Percentiles rank a stretch among this genome's conserved stretches.
These are phyloP conservation scores for Procambarus clarkii DNA, from an alignment of 1,140 invertebrate genomes.

Conservation along the genomic window DNA sequence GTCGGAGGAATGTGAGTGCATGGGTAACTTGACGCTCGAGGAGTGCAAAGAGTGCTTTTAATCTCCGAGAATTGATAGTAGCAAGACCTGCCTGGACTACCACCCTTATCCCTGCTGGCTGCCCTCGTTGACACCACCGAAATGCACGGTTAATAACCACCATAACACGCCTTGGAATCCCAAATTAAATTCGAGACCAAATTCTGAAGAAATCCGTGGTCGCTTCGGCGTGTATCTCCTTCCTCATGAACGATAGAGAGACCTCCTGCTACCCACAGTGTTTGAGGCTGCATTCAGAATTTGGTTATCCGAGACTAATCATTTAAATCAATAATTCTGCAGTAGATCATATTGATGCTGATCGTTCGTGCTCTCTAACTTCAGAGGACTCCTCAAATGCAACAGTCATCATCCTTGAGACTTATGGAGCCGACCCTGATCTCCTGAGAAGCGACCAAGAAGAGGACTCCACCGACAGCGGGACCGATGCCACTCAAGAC, in stretches of 20 bases:
- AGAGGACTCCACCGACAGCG: conserved; percentile 13
- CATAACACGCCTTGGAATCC: conserved; percentile 21
- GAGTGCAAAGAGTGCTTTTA: neutral
- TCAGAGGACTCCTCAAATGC: conserved; percentile 52
- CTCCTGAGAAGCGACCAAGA: conserved; percentile 33
- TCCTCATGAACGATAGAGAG: neutral
- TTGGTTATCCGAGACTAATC: conserved; percentile 41
- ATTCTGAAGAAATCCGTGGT: conserved; percentile 16
- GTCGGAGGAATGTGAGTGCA: neutral
- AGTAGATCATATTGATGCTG: conserved; percentile 35
- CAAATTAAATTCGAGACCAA: conserved; percentile 24
- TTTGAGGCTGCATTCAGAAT: conserved; percentile 15
- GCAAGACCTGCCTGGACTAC: neutral
- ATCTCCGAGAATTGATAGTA: neutral
- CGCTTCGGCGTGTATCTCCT: neutral
- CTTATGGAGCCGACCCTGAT: conserved; percentile 39
- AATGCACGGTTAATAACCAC: conserved; percentile 32
- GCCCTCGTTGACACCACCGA: neutral
- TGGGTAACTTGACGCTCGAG: neutral
- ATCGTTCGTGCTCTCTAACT: conserved; percentile 42
- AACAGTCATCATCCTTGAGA: conserved; percentile 61
- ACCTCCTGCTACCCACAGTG: neutral
- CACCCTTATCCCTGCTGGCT: neutral
- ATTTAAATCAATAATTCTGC: neutral
- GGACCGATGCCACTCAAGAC: neutral